These are phyloP conservation scores for Parazoanthus atlanticus DNA, from an alignment of 92 coral and sea anemone genomes.

Conservation along the genomic window DNA sequence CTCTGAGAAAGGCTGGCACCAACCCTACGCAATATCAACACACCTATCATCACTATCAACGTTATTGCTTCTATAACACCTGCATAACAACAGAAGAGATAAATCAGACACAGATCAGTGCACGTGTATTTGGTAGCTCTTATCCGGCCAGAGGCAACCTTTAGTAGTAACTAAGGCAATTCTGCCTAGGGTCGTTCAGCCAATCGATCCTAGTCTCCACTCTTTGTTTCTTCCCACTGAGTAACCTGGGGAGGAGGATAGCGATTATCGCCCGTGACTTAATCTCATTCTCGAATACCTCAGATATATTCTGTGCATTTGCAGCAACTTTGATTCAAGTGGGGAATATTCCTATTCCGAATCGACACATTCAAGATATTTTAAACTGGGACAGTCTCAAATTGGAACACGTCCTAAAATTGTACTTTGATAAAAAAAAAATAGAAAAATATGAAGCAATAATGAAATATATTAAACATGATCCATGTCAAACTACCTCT, in stretches of 20 bases:
- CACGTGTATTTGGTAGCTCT: not conserved
- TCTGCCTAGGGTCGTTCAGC: not conserved
- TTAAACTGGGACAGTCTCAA: no score
- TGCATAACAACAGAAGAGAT: not conserved
- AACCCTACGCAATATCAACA: no score
- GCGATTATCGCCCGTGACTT: not conserved
- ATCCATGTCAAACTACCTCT: not conserved
- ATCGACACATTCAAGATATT: no score
- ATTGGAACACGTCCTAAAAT: no score
- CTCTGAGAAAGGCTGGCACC: no score
- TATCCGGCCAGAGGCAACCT: not conserved
- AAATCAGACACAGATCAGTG: not conserved
- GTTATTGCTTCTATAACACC: constrained; percentile 21
- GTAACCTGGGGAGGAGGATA: not conserved
- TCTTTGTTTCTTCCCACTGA: no score
- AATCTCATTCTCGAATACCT: not conserved
- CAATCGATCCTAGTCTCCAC: not conserved
- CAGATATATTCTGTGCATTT: not conserved
- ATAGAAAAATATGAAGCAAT: not conserved
- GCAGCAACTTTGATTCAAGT: not conserved
- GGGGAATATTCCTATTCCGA: no score
- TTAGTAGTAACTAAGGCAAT: not conserved
- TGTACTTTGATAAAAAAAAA: not conserved
- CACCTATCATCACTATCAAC: no score
- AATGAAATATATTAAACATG: not conserved